Evolutionary conservation across 2,113 vertebrate species (phyloP).

Genomic region (Amazona vittata): DNA sequence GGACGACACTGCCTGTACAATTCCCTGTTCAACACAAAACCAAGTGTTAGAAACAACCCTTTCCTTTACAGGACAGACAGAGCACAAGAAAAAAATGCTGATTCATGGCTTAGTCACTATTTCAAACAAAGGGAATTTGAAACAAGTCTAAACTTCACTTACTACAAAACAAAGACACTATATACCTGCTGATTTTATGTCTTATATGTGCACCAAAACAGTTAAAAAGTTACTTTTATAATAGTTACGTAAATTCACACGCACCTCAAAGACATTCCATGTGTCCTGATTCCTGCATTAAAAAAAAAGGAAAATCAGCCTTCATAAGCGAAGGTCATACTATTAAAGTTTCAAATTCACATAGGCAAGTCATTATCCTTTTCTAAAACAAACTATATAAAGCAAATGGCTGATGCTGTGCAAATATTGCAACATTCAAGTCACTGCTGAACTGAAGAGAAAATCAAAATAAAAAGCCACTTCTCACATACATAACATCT

Average conservation of each 20-base stretch:
- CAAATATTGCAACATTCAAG: not conserved
- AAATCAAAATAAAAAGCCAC: not conserved
- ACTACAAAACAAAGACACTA: not conserved
- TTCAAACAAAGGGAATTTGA: not conserved
- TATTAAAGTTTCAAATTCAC: not conserved
- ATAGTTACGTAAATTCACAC: not conserved
- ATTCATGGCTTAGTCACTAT: not conserved
- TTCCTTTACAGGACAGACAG: not conserved
- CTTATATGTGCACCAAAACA: not conserved
- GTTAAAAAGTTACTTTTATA: not conserved
- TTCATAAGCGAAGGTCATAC: not conserved
- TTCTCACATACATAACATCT: constrained; percentile 42
- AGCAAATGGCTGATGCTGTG: not conserved
- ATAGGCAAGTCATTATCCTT: not conserved
- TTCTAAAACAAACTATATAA: not conserved
- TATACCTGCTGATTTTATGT: not conserved
- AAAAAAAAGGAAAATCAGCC: not conserved
- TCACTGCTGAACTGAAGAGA: not conserved
- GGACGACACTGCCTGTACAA: not conserved
- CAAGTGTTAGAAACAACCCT: not conserved
- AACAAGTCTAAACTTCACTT: not conserved
- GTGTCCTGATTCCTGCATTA: not conserved
- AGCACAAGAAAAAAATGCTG: not conserved
- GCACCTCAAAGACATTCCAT: not conserved
- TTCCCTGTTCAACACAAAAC: not conserved